Conservation (phyloP, 2,113 vertebrate genomes). For the Mormyrus iriodes region DNA sequence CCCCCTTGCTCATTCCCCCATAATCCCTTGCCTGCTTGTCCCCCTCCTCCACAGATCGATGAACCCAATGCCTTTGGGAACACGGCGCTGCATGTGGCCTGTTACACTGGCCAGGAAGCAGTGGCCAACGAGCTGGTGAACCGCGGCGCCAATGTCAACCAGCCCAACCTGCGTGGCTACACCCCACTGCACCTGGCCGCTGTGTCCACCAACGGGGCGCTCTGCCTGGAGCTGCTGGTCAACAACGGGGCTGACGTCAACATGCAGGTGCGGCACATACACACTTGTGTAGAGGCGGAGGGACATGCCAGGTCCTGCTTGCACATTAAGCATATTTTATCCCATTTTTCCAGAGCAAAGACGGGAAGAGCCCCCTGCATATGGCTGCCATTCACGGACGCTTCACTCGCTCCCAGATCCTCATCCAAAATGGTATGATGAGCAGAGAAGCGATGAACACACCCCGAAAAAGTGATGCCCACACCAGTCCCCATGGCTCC, state of each 20-base stretch:
- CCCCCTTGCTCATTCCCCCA: conserved; percentile 14
- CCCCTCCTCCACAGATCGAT: conserved; percentile 65
- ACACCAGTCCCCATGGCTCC: background rate
- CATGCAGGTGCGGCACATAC: conserved; percentile 65
- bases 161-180: conserved; percentile 78
- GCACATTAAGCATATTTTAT: background rate
- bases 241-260: conserved; percentile 91
- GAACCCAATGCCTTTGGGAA: conserved; percentile 64
- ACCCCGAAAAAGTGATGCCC: background rate
- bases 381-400: conserved; percentile 89
- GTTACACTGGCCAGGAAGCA: conserved; percentile 83
- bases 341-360: conserved; percentile 71
- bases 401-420: conserved; percentile 92
- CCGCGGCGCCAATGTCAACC: conserved; percentile 84
- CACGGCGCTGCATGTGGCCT: conserved; percentile 77
- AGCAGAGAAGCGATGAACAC: background rate
- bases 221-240: conserved; percentile 88
- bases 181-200: conserved; percentile 88
- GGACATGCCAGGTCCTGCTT: background rate
- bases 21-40: background rate
- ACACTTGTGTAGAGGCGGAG: background rate
- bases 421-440: conserved; percentile 86
- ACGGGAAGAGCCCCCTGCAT: conserved; percentile 91
- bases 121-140: conserved; percentile 89
- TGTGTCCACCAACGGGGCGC: conserved; percentile 82